A percentile compares a stretch with the other conserved stretches of the same genome.
These are phyloP conservation scores for Callithrix jacchus DNA, from an alignment of 2,113 vertebrate species.

Conservation along the genomic window DNA sequence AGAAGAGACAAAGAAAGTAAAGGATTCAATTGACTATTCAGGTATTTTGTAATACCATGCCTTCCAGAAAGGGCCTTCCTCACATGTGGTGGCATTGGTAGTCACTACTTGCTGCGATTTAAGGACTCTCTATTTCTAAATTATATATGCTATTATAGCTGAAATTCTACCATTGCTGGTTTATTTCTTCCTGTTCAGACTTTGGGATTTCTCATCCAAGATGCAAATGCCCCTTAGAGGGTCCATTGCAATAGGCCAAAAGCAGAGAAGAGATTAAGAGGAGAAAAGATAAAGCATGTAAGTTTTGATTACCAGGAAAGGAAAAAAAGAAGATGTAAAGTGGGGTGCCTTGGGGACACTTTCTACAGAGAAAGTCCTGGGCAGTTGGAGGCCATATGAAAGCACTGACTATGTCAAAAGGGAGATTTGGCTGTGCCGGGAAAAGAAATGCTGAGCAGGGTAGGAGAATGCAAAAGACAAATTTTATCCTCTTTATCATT, in stretches of 20 bases:
- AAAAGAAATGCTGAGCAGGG: neutral
- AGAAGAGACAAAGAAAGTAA: neutral
- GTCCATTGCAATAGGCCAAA: neutral
- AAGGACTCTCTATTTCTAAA: neutral
- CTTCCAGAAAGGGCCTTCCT: neutral
- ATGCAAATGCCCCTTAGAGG: neutral
- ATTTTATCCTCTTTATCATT: neutral
- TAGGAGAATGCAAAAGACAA: neutral
- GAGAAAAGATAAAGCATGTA: neutral
- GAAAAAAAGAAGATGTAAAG: neutral
- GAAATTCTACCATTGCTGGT: neutral
- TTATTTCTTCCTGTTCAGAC: neutral
- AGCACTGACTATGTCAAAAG: neutral
- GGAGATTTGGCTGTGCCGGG: neutral
- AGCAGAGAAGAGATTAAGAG: neutral
- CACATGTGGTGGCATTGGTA: fast-evolving
- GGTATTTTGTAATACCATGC: neutral
- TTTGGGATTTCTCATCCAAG: neutral
- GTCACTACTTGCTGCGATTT: neutral
- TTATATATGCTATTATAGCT: fast-evolving
- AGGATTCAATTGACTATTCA: neutral
- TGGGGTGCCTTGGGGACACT: neutral
- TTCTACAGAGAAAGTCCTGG: neutral
- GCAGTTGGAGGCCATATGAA: neutral
- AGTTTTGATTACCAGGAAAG: neutral